Evolutionary conservation across 1,140 invertebrate genomes (phyloP), one percentile per base, ranked within the genome.

Genomic region (Zaprionus taronus): DNA sequence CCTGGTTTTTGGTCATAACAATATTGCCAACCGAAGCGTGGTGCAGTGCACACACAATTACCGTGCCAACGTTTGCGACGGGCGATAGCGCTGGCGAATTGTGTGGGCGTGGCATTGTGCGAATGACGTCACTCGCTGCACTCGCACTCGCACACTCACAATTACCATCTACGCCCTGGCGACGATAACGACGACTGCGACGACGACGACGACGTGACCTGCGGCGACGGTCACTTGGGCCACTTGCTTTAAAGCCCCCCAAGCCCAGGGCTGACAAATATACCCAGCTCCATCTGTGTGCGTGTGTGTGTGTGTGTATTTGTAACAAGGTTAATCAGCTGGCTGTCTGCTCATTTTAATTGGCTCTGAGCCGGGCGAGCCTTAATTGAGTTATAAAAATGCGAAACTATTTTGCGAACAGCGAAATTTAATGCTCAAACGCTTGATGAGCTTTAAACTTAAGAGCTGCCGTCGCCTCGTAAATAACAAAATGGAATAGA

Each of bases 1-100:
- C 85, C 85, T 90, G 85, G 85, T 90, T 90, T 90, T 90, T 90
- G 85, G 85, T 90, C 85, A 90, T 90, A 90, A 90, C 85, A 90
- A 90, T 90, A 90, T 90, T 90, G 85, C 85, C 85, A 90, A 90
- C 79, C 85, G 84, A 87, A 89, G 84, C 84, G 84, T 89, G 81
- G 81, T 78, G 84, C 84, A 89, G 81, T 77, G 84, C 76, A 85
- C 85, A 90, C 85, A 90, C 85, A 90, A 90, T 85, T 90, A 90
- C 85, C 81, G 85, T 81, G 79, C 74, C 84, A 81, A 89, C 83
- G 72, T 82, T 78, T 76, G 55, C 57, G 72, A 47, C 62, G 62
- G 65, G 78, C 79, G 66, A 72, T 66, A 58, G 51, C 79, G 63
- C 64, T 63, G 53, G 51, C 49, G 28, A 68, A 75, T 70, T 41